These are phyloP conservation scores for Enteromius treurensis DNA, from an alignment of 2,797 vertebrate genomes.

Conservation along the genomic window DNA sequence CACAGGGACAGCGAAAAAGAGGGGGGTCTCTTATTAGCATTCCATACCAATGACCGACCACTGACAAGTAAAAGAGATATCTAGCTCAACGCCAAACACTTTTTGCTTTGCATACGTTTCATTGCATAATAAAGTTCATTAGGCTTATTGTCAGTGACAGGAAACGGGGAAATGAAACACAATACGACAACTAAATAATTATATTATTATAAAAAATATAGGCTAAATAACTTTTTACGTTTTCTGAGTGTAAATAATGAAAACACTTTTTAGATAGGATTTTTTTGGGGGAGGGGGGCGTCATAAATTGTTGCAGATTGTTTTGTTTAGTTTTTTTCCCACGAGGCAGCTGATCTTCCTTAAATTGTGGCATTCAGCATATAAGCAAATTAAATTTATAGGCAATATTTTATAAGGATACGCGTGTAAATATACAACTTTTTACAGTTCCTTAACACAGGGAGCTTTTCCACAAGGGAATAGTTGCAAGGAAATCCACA, in stretches of 20 bases:
- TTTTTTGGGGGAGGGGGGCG: no score
- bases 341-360: background rate
- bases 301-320: background rate
- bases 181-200: background rate
- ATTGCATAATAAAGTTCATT: conserved; percentile 14
- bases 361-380: background rate
- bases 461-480: conserved; percentile 48
- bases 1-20: conserved; percentile 65
- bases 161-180: background rate
- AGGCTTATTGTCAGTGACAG: background rate
- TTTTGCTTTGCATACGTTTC: conserved; percentile 74
- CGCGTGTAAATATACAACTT: conserved; percentile 18
- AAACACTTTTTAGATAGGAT: no score
- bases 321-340: conserved; percentile 12
- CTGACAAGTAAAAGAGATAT: conserved; percentile 97
- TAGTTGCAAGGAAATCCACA: conserved; percentile 66
- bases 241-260: background rate
- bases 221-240: no score
- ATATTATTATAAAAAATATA: background rate
- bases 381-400: conserved; percentile 23
- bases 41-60: conserved; percentile 87
- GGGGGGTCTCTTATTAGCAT: conserved; percentile 86
- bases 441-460: conserved; percentile 5
- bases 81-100: conserved; percentile 85
- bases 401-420: background rate